Conservation (phyloP, 2,888 invertebrate genomes). For the Metacarcinus magister region DNA sequence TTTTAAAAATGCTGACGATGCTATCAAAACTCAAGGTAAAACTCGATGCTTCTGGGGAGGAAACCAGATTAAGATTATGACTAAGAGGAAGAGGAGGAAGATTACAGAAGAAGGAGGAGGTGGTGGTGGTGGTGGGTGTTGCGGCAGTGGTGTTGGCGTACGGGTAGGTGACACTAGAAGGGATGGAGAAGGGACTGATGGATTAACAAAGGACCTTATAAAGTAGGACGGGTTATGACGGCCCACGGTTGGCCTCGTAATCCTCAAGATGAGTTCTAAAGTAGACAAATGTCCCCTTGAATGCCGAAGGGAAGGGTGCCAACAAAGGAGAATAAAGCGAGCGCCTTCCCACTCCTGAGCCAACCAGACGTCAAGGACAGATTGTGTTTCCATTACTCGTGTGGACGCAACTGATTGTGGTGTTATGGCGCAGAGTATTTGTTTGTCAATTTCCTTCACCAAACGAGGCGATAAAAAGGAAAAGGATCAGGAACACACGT, state of each 20-base stretch:
- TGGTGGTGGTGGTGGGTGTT: neutral
- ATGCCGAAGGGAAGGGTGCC: neutral
- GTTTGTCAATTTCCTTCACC: neutral
- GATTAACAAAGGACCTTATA: constrained; percentile 66
- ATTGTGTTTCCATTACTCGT: constrained; percentile 27
- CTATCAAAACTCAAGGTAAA: constrained; percentile 46
- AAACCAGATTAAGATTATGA: neutral
- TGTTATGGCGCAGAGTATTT: neutral
- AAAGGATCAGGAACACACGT: neutral
- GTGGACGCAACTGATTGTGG: neutral
- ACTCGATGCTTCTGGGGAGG: neutral
- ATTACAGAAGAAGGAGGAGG: neutral
- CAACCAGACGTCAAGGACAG: neutral
- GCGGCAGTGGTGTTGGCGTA: neutral
- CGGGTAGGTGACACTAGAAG: neutral
- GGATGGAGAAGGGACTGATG: constrained; percentile 41
- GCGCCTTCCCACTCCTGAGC: neutral
- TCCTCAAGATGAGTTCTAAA: constrained; percentile 62
- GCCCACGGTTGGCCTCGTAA: constrained; percentile 59
- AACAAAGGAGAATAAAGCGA: constrained; percentile 46
- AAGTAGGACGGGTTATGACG: constrained; percentile 65
- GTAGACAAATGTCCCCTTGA: constrained; percentile 18
- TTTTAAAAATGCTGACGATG: constrained; percentile 55
- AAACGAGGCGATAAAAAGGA: neutral
- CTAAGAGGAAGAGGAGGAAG: neutral